A percentile compares a stretch with the other conserved stretches of the same genome.
These are phyloP conservation scores for Molothrus ater DNA, from an alignment of 2,797 vertebrate species.

Conservation along the genomic window DNA sequence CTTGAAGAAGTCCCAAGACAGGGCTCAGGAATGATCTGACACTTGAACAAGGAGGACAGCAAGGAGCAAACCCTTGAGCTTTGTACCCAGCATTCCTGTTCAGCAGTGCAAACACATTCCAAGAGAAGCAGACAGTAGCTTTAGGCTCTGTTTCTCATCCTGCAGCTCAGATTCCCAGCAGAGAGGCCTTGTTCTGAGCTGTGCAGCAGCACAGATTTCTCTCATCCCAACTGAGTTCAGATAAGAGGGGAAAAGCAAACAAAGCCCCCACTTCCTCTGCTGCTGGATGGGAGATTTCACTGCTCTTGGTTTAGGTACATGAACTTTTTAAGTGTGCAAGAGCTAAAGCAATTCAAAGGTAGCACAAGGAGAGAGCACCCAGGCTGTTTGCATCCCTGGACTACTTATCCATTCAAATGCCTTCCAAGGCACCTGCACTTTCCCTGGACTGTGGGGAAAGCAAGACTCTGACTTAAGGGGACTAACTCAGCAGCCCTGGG, in stretches of 20 bases:
- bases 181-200: not conserved
- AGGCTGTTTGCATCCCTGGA: not conserved
- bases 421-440: not conserved
- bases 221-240: not conserved
- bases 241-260: not conserved
- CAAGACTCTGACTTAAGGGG: not conserved
- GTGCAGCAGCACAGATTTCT: not conserved
- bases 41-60: not conserved
- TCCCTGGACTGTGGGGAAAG: not conserved
- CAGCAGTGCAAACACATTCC: not conserved
- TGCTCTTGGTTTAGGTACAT: not conserved
- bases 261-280: fast-evolving
- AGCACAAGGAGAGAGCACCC: not conserved
- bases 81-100: not conserved
- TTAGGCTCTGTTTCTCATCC: not conserved
- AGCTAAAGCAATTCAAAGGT: not conserved
- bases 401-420: not conserved
- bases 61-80: not conserved
- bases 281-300: not conserved
- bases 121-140: not conserved
- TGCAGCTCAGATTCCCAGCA: not conserved
- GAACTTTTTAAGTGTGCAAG: not conserved
- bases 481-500: not conserved
- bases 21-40: not conserved
- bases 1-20: not conserved